A percentile compares a stretch with the other conserved stretches of the same genome.
Evolutionary conservation across 2,113 vertebrate species (phyloP).

Genomic region (Trogon surrucura): DNA sequence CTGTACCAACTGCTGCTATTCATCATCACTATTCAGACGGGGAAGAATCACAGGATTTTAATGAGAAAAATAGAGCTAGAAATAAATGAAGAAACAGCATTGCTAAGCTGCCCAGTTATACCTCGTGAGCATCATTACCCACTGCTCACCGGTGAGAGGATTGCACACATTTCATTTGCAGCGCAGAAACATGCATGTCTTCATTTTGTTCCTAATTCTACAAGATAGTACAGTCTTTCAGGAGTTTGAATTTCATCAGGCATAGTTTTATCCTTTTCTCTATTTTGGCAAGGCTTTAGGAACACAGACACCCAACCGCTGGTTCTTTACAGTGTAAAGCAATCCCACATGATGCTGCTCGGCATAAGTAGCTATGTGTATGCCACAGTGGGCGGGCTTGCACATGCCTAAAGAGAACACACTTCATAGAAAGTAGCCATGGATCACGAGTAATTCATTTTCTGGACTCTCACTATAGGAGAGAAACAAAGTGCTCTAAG

Average conservation of each 20-base stretch:
- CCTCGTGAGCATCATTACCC: fast-evolving
- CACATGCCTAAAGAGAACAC: not conserved
- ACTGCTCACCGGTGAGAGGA: not conserved
- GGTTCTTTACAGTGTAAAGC: not conserved
- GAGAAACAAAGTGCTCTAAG: not conserved
- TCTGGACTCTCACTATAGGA: not conserved
- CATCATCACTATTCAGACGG: not conserved
- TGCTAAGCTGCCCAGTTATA: not conserved
- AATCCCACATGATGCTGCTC: not conserved
- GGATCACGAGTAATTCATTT: not conserved
- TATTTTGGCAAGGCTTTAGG: not conserved
- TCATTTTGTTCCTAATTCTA: not conserved
- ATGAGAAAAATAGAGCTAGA: not conserved
- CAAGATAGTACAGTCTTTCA: not conserved
- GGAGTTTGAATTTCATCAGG: not conserved
- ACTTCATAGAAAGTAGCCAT: not conserved
- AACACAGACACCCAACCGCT: not conserved
- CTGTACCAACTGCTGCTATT: not conserved
- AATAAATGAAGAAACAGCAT: not conserved
- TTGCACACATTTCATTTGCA: not conserved
- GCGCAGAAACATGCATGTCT: fast-evolving
- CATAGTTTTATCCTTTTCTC: not conserved
- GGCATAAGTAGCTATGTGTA: not conserved
- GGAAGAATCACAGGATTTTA: not conserved
- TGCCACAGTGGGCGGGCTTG: not conserved